phyloP scores from a whole-genome alignment of 2,113 vertebrate genomes.

The Corythoichthys intestinalis region DNA sequence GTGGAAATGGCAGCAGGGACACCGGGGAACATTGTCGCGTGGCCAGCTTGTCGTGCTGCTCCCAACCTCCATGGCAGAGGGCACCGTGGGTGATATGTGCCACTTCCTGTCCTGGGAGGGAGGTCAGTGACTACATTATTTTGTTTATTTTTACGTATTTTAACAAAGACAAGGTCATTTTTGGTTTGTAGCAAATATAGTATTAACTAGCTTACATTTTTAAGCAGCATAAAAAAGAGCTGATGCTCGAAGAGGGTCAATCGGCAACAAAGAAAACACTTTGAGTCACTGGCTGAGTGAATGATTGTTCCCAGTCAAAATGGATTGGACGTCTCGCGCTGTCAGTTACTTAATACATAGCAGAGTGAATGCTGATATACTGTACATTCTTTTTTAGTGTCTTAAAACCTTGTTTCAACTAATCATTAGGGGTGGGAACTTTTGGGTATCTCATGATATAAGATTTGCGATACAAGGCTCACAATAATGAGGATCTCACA shows the following conservation, averaged over 20 bases:
- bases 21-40: constrained; percentile 10
- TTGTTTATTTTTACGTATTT: constrained; percentile 5
- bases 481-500: no score
- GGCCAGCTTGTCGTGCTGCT: constrained; percentile 18
- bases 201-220: not conserved
- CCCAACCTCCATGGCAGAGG: constrained; percentile 3
- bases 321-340: no score
- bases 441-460: no score
- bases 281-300: not conserved
- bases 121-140: constrained; percentile 13
- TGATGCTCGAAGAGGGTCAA: not conserved
- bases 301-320: no score
- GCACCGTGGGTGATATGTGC: not conserved
- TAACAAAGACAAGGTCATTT: constrained; percentile 22
- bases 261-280: not conserved
- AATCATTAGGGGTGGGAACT: no score
- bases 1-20: constrained; percentile 10
- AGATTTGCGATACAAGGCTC: no score
- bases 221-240: not conserved
- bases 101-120: constrained; percentile 16
- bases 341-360: no score
- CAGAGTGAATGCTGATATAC: no score
- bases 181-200: not conserved
- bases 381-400: no score
- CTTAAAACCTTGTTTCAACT: no score